phyloP scores from a whole-genome alignment of 2,113 vertebrate genomes.

The Electrona antarctica region DNA sequence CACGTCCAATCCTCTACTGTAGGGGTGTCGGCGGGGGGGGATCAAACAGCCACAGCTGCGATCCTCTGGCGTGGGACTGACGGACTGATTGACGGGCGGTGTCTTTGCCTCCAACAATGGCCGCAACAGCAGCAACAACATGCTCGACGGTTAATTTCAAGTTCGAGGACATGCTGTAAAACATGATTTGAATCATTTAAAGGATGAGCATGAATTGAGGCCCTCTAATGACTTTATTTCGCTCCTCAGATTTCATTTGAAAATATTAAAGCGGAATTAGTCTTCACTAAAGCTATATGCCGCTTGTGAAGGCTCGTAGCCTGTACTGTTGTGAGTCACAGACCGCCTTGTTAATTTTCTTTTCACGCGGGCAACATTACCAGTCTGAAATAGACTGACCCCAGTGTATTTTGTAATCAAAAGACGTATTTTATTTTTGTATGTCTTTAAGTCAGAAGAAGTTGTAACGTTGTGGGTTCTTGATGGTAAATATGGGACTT shows the following conservation, averaged over 20 bases:
- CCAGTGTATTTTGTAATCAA: constrained; percentile 70
- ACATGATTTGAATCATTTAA: constrained; percentile 38
- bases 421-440: constrained; percentile 46
- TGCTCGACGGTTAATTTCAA: constrained; percentile 73
- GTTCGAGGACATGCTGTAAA: constrained; percentile 69
- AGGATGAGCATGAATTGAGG: constrained; percentile 53
- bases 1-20: constrained; percentile 93
- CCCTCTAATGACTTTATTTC: constrained; percentile 35
- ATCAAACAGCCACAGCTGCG: constrained; percentile 1
- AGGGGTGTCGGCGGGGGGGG: constrained; percentile 62
- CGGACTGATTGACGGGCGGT: constrained; percentile 47
- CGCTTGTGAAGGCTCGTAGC: constrained; percentile 31
- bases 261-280: constrained; percentile 19
- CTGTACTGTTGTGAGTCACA: constrained; percentile 44
- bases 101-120: constrained; percentile 49
- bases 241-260: constrained; percentile 29
- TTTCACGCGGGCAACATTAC: constrained; percentile 17
- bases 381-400: constrained; percentile 50
- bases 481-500: constrained; percentile 36
- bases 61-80: constrained; percentile 37
- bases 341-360: constrained; percentile 39
- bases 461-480: constrained; percentile 5
- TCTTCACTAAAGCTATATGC: constrained; percentile 29
- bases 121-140: constrained; percentile 41
- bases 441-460: constrained; percentile 48